Evolutionary conservation across 2,797 vertebrate species (phyloP).

Genomic region (Melanotaenia nigrans): DNA sequence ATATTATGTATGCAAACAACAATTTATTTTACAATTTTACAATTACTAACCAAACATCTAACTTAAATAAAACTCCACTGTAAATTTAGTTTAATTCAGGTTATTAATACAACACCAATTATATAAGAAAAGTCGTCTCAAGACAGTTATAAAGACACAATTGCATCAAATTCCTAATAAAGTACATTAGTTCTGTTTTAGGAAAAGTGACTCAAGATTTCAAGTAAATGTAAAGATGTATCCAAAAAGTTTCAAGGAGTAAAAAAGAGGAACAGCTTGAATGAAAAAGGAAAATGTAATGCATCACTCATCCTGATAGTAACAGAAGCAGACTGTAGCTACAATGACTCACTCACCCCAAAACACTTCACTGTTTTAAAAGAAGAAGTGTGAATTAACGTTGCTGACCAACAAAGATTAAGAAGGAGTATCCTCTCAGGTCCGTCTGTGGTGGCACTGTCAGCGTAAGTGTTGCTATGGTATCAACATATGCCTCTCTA

Average conservation of each 20-base stretch:
- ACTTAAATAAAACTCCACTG: not conserved
- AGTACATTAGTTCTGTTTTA: not conserved
- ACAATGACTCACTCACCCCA: constrained; percentile 29
- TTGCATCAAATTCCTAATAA: not conserved
- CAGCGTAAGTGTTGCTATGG: not conserved
- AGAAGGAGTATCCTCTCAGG: constrained; percentile 30
- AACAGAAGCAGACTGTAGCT: constrained; percentile 15
- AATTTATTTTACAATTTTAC: not conserved
- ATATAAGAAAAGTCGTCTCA: not conserved
- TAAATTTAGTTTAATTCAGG: not conserved
- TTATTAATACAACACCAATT: not conserved
- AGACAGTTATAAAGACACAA: not conserved
- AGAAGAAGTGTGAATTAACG: constrained; percentile 48
- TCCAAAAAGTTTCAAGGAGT: no score
- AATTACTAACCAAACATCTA: not conserved
- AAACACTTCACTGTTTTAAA: constrained; percentile 19
- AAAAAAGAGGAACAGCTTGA: constrained; percentile 3
- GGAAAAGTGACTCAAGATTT: not conserved
- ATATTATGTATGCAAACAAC: not conserved
- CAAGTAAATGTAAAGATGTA: not conserved
- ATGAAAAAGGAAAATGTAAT: not conserved
- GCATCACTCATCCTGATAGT: constrained; percentile 11
- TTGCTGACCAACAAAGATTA: constrained; percentile 50
- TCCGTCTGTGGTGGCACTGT: constrained; percentile 2
- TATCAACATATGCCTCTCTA: not conserved